Percentiles rank a stretch among this genome's conserved stretches.
Evolutionary conservation across 2,888 invertebrate genomes (phyloP).

Genomic region (Chaetogeoica ovagalla): DNA sequence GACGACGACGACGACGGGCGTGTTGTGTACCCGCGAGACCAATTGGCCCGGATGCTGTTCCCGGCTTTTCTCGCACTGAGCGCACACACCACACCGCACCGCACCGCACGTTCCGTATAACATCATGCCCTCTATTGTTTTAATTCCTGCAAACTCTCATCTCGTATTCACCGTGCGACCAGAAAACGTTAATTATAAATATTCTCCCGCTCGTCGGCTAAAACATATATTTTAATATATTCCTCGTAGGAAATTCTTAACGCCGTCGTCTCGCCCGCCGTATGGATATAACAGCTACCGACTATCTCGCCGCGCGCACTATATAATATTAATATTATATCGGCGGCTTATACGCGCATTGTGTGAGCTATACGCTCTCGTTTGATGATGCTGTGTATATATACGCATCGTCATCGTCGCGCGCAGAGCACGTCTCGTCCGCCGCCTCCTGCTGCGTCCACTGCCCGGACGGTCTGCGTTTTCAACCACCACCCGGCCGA

Average conservation of each 20-base stretch:
- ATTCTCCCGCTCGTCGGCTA: not conserved
- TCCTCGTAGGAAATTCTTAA: not conserved
- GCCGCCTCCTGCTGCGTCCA: too few relatives aligned
- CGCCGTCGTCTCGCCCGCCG: too few relatives aligned
- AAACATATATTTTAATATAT: not conserved
- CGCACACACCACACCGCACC: not conserved
- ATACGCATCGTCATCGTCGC: not conserved
- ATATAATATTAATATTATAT: not conserved
- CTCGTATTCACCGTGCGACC: conserved; percentile 39
- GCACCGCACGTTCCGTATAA: not conserved
- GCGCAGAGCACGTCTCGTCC: too few relatives aligned
- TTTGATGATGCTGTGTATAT: not conserved
- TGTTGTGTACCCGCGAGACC: conserved; percentile 44
- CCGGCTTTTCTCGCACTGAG: not conserved
- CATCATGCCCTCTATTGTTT: conserved; percentile 47
- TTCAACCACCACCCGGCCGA: too few relatives aligned
- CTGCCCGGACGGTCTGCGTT: too few relatives aligned
- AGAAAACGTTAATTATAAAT: conserved; percentile 47
- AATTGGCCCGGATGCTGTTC: conserved; percentile 1
- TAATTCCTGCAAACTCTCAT: conserved; percentile 44
- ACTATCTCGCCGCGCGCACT: too few relatives aligned
- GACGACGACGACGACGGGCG: too few relatives aligned
- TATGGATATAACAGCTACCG: too few relatives aligned
- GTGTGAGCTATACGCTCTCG: not conserved
- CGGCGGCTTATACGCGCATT: too few relatives aligned